phyloP scores from a whole-genome alignment of 2,797 vertebrate genomes.

The Margarornis squamiger region DNA sequence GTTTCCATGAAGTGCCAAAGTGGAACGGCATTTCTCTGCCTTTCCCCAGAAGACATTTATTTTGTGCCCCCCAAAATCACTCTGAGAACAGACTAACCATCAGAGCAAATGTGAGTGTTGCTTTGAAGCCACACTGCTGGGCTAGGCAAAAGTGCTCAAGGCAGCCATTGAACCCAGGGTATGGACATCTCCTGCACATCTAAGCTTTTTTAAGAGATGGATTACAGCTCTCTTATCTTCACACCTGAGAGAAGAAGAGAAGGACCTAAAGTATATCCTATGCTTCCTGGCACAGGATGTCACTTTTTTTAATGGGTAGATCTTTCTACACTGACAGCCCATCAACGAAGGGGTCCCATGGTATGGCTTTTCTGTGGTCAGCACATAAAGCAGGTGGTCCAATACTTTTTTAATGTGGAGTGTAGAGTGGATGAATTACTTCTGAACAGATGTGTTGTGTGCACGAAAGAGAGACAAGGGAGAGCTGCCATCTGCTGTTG shows the following conservation, averaged over 20 bases:
- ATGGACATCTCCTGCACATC: fast-evolving
- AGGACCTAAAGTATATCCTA: neutral
- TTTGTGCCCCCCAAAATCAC: neutral
- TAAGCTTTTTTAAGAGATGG: neutral
- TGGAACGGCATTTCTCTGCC: neutral
- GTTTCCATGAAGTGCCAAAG: neutral
- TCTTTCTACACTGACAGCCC: neutral
- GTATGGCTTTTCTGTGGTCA: neutral
- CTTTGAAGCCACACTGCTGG: neutral
- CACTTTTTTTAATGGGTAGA: neutral
- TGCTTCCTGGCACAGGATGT: neutral
- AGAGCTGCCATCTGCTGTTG: slow-evolving; percentile 66
- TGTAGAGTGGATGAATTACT: neutral
- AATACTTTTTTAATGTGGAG: neutral
- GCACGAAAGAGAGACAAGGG: neutral
- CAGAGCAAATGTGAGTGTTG: neutral
- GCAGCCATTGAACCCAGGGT: neutral
- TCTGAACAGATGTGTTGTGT: neutral
- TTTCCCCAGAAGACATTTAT: neutral
- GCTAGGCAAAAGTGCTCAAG: neutral
- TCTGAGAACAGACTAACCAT: neutral
- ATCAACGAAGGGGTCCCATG: neutral
- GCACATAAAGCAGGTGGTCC: neutral
- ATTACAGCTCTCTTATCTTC: neutral
- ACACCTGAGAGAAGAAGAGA: neutral